phyloP scores from a whole-genome alignment of 1,140 invertebrate species.

The Heliconius hewitsoni region DNA sequence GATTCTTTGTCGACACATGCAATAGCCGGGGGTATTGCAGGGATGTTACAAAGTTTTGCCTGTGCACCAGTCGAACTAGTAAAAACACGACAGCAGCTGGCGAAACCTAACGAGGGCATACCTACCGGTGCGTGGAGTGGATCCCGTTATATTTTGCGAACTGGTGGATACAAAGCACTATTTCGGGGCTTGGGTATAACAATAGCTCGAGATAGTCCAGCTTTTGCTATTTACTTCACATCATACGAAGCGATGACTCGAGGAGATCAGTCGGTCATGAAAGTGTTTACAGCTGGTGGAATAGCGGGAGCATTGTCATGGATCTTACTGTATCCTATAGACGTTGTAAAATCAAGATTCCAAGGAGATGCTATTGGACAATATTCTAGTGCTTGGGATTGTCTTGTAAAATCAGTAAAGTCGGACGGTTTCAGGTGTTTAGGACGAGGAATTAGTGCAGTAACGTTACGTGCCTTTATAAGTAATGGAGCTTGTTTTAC shows the following conservation, averaged over 20 bases:
- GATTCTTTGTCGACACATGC: constrained; percentile 85
- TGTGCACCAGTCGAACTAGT: constrained; percentile 93
- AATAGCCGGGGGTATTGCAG: constrained; percentile 87
- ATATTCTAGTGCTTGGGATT: constrained; percentile 88
- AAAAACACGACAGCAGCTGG: constrained; percentile 91
- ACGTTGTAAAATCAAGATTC: constrained; percentile 93
- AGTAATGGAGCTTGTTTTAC: constrained; percentile 95
- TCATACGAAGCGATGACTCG: constrained; percentile 88
- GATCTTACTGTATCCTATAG: constrained; percentile 92
- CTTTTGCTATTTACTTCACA: constrained; percentile 82
- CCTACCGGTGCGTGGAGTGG: constrained; percentile 81
- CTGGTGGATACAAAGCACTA: constrained; percentile 85
- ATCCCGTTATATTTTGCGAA: constrained; percentile 83
- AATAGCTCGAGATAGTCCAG: constrained; percentile 87
- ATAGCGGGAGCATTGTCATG: constrained; percentile 92
- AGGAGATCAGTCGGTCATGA: constrained; percentile 71
- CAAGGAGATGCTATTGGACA: constrained; percentile 87
- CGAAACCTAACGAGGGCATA: constrained; percentile 59
- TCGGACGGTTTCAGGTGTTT: constrained; percentile 87
- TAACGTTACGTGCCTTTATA: constrained; percentile 92
- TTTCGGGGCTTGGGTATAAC: constrained; percentile 90
- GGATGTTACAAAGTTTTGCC: constrained; percentile 90
- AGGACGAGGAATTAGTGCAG: constrained; percentile 87
- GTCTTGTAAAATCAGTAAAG: constrained; percentile 85
- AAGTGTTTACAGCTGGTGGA: constrained; percentile 90